Conservation (phyloP, 2,888 invertebrate species). For the Kuschelorhynchus macadamiae region DNA sequence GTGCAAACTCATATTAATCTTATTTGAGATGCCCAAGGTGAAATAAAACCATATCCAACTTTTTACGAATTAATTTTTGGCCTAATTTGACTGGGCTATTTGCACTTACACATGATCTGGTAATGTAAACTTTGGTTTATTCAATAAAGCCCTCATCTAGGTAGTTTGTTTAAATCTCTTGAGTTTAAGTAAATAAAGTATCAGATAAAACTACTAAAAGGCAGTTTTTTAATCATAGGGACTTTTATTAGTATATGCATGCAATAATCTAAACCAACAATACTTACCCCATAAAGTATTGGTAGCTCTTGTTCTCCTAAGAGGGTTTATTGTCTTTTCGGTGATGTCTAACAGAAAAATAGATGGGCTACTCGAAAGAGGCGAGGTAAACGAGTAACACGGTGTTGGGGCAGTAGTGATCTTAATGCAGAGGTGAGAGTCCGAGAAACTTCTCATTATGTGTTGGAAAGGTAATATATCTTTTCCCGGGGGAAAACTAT, state of each 20-base stretch:
- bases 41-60: too few species aligned
- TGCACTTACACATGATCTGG: too few species aligned
- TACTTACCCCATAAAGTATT: conserved; percentile 66
- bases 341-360: conserved; percentile 75
- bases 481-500: conserved; percentile 81
- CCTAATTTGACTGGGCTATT: too few species aligned
- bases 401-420: conserved; percentile 75
- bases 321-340: conserved; percentile 71
- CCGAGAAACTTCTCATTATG: conserved; percentile 81
- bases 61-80: too few species aligned
- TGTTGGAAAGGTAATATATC: conserved; percentile 80
- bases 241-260: conserved; percentile 11
- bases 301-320: conserved; percentile 73
- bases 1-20: too few species aligned
- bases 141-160: too few species aligned
- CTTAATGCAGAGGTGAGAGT: conserved; percentile 81
- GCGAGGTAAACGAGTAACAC: conserved; percentile 72
- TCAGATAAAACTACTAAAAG: too few species aligned
- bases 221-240: too few species aligned
- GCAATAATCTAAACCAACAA: not conserved
- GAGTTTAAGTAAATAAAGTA: too few species aligned
- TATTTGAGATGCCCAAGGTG: too few species aligned
- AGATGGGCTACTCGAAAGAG: conserved; percentile 75
- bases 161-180: too few species aligned
- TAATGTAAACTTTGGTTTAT: too few species aligned